Conservation (phyloP, 2,113 vertebrate species). For the Rhabdomys dilectus region DNA sequence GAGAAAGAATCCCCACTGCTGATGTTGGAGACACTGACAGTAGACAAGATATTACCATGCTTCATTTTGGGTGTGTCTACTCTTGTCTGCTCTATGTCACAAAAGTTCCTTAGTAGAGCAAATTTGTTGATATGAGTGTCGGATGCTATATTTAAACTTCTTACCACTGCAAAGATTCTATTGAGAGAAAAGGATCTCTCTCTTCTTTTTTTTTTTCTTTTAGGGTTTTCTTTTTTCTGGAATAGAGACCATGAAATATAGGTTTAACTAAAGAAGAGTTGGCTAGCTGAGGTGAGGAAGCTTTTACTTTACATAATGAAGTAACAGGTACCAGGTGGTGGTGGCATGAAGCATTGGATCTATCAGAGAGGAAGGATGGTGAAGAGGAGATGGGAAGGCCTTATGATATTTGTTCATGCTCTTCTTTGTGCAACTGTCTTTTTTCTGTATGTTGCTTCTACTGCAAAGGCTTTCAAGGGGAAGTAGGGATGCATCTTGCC, state of each 20-base stretch:
- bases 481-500: not conserved
- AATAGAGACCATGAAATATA: not conserved
- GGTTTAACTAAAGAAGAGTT: not conserved
- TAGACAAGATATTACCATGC: rapidly evolving
- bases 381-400: not conserved
- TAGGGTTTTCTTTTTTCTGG: not conserved
- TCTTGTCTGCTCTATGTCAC: not conserved
- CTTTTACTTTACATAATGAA: not conserved
- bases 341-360: not conserved
- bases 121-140: no score
- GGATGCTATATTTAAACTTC: not conserved
- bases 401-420: not conserved
- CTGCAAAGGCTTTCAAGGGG: not conserved
- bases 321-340: not conserved
- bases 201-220: not conserved
- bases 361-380: not conserved
- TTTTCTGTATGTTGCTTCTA: not conserved
- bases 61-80: rapidly evolving
- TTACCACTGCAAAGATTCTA: not conserved
- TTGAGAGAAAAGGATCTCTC: not conserved
- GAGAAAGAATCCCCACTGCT: rapidly evolving
- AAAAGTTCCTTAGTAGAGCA: rapidly evolving
- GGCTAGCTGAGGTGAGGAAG: not conserved
- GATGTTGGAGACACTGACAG: not conserved
- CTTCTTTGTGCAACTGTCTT: not conserved